phyloP scores from a whole-genome alignment of 2,888 invertebrate species.

The Sphaerophoria rueppellii region DNA sequence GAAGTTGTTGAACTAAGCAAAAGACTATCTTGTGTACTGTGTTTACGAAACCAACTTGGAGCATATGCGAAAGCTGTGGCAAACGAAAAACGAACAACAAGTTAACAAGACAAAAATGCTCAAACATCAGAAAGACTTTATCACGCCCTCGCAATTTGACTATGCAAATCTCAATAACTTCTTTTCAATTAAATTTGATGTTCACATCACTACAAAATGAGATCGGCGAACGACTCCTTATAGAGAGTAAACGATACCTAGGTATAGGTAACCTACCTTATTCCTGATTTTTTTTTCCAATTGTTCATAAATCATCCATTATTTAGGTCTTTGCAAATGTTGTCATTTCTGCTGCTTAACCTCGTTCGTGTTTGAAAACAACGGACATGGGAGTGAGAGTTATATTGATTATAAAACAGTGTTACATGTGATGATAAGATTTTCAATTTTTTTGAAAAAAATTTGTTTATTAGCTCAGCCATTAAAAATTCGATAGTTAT shows the following conservation, averaged over 20 bases:
- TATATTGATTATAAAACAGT: too few species aligned
- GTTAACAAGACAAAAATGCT: constrained; percentile 14
- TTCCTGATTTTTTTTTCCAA: constrained; percentile 13
- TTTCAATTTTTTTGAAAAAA: too few species aligned
- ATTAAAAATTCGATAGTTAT: too few species aligned
- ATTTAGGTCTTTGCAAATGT: constrained; percentile 39
- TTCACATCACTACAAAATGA: constrained; percentile 48
- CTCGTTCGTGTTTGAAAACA: too few species aligned
- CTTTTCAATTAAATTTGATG: constrained; percentile 74
- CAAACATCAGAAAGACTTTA: constrained; percentile 20
- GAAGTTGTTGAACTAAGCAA: constrained; percentile 55
- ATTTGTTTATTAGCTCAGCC: too few species aligned
- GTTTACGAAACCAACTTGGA: not conserved
- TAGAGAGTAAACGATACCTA: constrained; percentile 21
- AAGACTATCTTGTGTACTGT: constrained; percentile 36
- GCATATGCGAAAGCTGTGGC: constrained; percentile 47
- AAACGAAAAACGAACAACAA: constrained; percentile 17
- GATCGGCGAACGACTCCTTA: constrained; percentile 46
- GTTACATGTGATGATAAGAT: too few species aligned
- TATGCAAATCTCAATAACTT: constrained; percentile 81
- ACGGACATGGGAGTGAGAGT: too few species aligned
- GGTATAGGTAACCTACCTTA: too few species aligned
- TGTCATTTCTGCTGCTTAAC: constrained; percentile 70
- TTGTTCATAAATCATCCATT: constrained; percentile 36
- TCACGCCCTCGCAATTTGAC: constrained; percentile 75